A percentile compares a stretch with the other conserved stretches of the same genome.
These are phyloP conservation scores for Agrochola circellaris DNA, from an alignment of 2,888 invertebrate species.

Conservation along the genomic window DNA sequence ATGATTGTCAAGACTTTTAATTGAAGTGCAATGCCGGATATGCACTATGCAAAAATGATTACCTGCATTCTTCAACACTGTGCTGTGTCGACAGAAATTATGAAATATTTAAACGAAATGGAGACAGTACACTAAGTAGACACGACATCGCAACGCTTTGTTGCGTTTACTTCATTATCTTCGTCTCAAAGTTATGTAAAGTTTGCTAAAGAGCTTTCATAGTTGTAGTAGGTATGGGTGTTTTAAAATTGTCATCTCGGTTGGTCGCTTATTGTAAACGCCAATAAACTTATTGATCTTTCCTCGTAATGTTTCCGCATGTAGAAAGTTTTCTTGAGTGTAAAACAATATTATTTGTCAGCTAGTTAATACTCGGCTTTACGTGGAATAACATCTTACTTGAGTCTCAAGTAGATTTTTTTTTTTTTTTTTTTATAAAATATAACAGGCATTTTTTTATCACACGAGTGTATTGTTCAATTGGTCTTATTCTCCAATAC, in stretches of 20 bases:
- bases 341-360: slow-evolving; percentile 1
- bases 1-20: slow-evolving; percentile 5
- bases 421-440: no score
- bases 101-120: background rate
- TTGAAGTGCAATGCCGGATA: slow-evolving; percentile 1
- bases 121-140: background rate
- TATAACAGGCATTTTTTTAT: slow-evolving; percentile 15
- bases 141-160: background rate
- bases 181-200: background rate
- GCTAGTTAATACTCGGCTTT: background rate
- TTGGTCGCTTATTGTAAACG: background rate
- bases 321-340: slow-evolving; percentile 21
- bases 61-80: background rate
- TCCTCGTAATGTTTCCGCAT: slow-evolving; percentile 3
- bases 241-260: background rate
- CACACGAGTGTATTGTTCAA: background rate
- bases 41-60: background rate
- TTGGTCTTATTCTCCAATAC: slow-evolving; percentile 1
- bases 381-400: slow-evolving; percentile 1
- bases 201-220: slow-evolving; percentile 11
- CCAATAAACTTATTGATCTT: slow-evolving; percentile 3
- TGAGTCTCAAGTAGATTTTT: background rate
- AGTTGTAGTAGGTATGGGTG: slow-evolving; percentile 1
- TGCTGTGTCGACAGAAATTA: background rate
- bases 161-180: slow-evolving; percentile 7